phyloP scores from a whole-genome alignment of 2,113 vertebrate genomes.

The Rissa tridactyla region DNA sequence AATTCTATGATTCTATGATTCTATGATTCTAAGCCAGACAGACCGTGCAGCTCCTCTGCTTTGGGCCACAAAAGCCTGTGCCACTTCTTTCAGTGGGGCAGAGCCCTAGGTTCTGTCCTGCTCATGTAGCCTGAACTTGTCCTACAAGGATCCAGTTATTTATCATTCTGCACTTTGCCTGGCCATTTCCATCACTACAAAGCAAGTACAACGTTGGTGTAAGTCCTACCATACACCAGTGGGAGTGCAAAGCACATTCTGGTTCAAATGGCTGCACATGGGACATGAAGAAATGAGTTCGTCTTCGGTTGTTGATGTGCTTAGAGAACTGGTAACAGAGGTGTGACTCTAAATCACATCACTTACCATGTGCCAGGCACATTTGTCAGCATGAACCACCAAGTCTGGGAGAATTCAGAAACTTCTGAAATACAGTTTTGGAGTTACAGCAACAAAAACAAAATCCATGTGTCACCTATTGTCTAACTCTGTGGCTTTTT shows the following conservation, averaged over 20 bases:
- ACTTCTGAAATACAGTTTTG: not conserved
- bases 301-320: not conserved
- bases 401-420: not conserved
- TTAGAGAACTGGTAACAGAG: not conserved
- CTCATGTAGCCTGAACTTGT: not conserved
- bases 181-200: not conserved
- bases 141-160: not conserved
- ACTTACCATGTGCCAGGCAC: accelerated
- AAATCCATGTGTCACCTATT: not conserved
- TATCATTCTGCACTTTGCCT: not conserved
- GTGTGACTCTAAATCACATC: not conserved
- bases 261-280: not conserved
- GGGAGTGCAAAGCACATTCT: not conserved
- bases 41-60: not conserved
- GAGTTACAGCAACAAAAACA: not conserved
- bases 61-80: not conserved
- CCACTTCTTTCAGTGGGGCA: not conserved
- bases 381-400: not conserved
- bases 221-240: not conserved
- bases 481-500: not conserved
- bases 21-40: not conserved
- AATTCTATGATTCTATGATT: no score
- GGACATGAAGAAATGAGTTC: not conserved
- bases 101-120: not conserved
- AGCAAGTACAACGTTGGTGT: not conserved